phyloP scores from a whole-genome alignment of 2,888 invertebrate genomes.

The Pyrgus malvae region DNA sequence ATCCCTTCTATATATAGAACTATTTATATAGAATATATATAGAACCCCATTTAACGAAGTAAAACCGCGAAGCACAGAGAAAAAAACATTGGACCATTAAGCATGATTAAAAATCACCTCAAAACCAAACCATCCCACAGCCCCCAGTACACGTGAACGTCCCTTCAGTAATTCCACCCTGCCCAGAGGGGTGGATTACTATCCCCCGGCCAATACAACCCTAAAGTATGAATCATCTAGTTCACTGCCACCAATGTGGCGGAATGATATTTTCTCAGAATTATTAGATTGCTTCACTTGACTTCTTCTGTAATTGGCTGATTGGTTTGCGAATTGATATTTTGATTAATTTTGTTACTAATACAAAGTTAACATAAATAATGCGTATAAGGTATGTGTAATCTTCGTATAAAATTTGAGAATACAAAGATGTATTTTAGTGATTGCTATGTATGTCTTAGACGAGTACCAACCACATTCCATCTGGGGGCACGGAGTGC shows the following conservation, averaged over 20 bases:
- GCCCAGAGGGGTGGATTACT: background rate
- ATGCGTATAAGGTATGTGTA: no score
- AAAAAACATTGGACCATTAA: no score
- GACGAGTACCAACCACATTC: no score
- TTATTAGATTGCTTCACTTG: background rate
- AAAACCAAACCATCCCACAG: background rate
- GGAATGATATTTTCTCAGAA: background rate
- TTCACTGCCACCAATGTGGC: background rate
- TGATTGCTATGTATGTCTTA: no score
- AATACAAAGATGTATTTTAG: background rate
- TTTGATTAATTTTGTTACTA: no score
- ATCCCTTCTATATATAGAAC: no score
- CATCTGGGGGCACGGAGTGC: no score
- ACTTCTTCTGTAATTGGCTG: background rate
- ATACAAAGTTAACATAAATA: background rate
- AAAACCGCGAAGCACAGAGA: no score
- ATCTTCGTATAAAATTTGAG: background rate
- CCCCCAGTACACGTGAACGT: background rate
- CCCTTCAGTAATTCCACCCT: slow-evolving; percentile 9
- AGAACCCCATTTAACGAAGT: no score
- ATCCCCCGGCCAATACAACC: slow-evolving; percentile 10
- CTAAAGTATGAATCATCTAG: slow-evolving; percentile 14
- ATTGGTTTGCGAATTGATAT: background rate
- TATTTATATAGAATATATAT: no score
- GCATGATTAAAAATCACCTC: background rate